Percentiles rank a stretch among this genome's conserved stretches.
Evolutionary conservation across 2,113 vertebrate species (phyloP).

Genomic region (Lucifuga dentata): DNA sequence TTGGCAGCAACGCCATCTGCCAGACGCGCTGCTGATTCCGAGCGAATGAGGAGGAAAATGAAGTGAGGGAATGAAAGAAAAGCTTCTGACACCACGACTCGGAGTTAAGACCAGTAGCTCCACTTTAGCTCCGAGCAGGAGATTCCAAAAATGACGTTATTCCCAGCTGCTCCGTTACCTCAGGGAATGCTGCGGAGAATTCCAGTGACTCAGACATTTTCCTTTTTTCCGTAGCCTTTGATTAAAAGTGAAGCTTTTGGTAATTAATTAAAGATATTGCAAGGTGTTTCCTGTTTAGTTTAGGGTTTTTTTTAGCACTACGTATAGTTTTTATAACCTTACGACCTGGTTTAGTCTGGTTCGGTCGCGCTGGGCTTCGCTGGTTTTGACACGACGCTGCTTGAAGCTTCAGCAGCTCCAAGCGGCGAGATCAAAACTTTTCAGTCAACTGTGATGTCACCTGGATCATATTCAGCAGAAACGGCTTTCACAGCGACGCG

Average conservation of each 20-base stretch:
- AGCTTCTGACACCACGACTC: too few relatives aligned
- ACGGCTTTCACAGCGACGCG: slow-evolving; percentile 20
- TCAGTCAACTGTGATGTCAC: slow-evolving; percentile 42
- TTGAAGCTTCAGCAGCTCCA: slow-evolving; percentile 57
- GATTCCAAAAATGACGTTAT: slow-evolving; percentile 59
- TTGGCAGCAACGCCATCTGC: slow-evolving; percentile 20
- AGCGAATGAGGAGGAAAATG: slow-evolving; percentile 42
- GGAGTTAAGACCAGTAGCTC: slow-evolving; percentile 58
- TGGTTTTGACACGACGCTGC: slow-evolving; percentile 49
- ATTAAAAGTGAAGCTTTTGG: slow-evolving; percentile 66
- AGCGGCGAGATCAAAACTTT: slow-evolving; percentile 61
- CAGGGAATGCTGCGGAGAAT: slow-evolving; percentile 47
- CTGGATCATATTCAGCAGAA: slow-evolving; percentile 45
- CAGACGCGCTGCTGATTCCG: slow-evolving; percentile 25
- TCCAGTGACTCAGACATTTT: slow-evolving; percentile 64
- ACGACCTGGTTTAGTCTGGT: too few relatives aligned
- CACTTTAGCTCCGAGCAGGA: slow-evolving; percentile 66
- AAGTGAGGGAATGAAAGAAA: slow-evolving; percentile 17
- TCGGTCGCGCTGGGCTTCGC: too few relatives aligned
- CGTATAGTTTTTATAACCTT: slow-evolving; percentile 51
- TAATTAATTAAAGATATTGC: slow-evolving; percentile 65
- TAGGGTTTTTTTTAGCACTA: slow-evolving; percentile 15
- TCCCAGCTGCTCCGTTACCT: slow-evolving; percentile 49
- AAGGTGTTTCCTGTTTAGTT: slow-evolving; percentile 38
- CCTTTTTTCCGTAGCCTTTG: slow-evolving; percentile 47